These are phyloP conservation scores for Ligdia adustata DNA, from an alignment of 2,888 invertebrate species.

Conservation along the genomic window DNA sequence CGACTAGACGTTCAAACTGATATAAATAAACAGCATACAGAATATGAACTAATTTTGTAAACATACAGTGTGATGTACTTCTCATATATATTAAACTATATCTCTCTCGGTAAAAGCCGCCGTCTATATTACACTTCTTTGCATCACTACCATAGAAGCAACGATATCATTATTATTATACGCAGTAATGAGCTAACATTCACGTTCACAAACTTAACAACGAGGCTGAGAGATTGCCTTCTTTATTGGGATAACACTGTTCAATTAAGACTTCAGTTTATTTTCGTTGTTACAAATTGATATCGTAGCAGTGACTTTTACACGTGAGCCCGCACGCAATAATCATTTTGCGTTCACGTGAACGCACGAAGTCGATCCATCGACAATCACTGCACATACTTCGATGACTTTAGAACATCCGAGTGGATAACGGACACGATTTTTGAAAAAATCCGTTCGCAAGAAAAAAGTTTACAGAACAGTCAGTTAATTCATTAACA, in stretches of 20 bases:
- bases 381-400: not conserved
- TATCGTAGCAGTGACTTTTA: conserved; percentile 8
- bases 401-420: not conserved
- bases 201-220: conserved; percentile 22
- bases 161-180: conserved; percentile 15
- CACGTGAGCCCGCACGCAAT: not conserved
- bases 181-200: not conserved
- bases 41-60: conserved; percentile 14
- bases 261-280: conserved; percentile 7
- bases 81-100: conserved; percentile 12
- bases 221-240: conserved; percentile 7
- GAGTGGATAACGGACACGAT: not conserved
- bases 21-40: conserved; percentile 3
- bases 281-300: conserved; percentile 24
- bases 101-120: conserved; percentile 9
- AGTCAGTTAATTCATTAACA: no score
- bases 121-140: not conserved
- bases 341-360: not conserved
- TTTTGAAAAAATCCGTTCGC: no score
- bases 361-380: no score
- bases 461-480: no score
- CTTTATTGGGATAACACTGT: conserved; percentile 10
- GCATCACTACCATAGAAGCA: conserved; percentile 15
- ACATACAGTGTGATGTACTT: conserved; percentile 17
- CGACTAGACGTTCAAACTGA: conserved; percentile 42